Conservation (phyloP, 1,140 invertebrate species). For the Panagrolaimus sp. region DNA sequence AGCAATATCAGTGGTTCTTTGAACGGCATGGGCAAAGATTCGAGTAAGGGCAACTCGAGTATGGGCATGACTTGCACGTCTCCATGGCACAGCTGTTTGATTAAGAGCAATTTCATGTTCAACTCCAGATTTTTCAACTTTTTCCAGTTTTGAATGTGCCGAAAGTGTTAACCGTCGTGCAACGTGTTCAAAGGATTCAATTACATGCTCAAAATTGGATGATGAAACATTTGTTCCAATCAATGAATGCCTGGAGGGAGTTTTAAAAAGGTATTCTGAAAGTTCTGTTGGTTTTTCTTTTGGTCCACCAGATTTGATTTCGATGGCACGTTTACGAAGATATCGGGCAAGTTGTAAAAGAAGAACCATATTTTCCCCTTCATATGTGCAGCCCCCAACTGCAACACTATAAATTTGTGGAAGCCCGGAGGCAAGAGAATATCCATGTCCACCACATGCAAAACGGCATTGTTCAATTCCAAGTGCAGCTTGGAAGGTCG, state of each 20-base stretch:
- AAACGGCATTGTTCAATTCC: conserved; percentile 76
- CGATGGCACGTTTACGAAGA: conserved; percentile 73
- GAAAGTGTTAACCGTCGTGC: conserved; percentile 49
- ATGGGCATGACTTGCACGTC: conserved; percentile 43
- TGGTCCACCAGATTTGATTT: conserved; percentile 36
- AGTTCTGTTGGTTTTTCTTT: conserved; percentile 31
- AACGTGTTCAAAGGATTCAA: conserved; percentile 44
- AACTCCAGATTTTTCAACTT: conserved; percentile 31
- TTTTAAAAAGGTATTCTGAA: conserved; percentile 32
- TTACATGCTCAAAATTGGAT: neutral
- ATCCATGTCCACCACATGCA: conserved; percentile 86
- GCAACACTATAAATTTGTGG: conserved; percentile 74
- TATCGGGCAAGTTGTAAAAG: conserved; percentile 72
- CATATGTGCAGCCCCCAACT: conserved; percentile 81
- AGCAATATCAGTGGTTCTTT: conserved; percentile 26
- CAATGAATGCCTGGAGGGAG: neutral
- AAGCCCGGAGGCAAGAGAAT: conserved; percentile 77
- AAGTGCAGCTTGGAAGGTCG: conserved; percentile 69
- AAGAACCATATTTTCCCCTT: conserved; percentile 88
- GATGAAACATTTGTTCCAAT: conserved; percentile 32
- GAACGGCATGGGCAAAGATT: conserved; percentile 38
- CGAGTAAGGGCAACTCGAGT: conserved; percentile 47
- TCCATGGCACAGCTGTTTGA: conserved; percentile 42
- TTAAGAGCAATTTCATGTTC: conserved; percentile 51
- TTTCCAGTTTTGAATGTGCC: conserved; percentile 44